Base-by-base conservation (phyloP, 2,888 invertebrate species). In the Melanophora roralis region DNA sequence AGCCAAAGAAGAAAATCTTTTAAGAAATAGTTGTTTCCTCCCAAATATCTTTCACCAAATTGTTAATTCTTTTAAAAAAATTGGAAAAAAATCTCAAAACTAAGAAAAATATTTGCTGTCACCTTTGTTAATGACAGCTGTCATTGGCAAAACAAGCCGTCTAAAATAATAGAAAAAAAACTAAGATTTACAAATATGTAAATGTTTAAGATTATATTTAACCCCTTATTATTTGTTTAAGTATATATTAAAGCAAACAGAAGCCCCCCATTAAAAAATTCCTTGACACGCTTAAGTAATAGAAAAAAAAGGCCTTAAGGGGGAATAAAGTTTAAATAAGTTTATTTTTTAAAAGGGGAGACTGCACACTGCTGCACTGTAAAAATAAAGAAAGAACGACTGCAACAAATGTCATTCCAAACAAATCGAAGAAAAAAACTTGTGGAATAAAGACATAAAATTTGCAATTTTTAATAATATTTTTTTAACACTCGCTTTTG, bases 331-430 rank as follows among this genome's bases (percentile, higher is more conserved):
- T 80, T 68, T 43, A 36, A 72, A 32, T 45, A 64, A 68, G 49
- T 40, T 19, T 45, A 14, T 21, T 49, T 12, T 43, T 6, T 27
- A 73, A 51, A 68, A 8, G 23, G 21, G 16, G 32, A 59, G n/a
- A 36, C 19, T 27, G 12, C 34, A 36, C 16, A 19, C 62, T 36
- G 6, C 21, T 27, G 59, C 5, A 49, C 55, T 12, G n/a, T n/a
- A n/a, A n/a, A 11, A 47, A 47, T 32, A 68, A 51, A 65, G 55
- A 23, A 27, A 47, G 74, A 69, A 6, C 69, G 68, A 71, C 77
- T 79, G 78, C 78, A 81, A 71, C 72, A 82, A 82, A 81, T 82
- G 77, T 75, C 82, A 78, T 81, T 78, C 77, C 81, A 81, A 62
- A 75, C 72, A 60, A 53, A 2, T 12, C 45, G 23, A 47, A 49